Conservation (phyloP, 2,797 vertebrate genomes). For the Percopsis omiscomaycus region DNA sequence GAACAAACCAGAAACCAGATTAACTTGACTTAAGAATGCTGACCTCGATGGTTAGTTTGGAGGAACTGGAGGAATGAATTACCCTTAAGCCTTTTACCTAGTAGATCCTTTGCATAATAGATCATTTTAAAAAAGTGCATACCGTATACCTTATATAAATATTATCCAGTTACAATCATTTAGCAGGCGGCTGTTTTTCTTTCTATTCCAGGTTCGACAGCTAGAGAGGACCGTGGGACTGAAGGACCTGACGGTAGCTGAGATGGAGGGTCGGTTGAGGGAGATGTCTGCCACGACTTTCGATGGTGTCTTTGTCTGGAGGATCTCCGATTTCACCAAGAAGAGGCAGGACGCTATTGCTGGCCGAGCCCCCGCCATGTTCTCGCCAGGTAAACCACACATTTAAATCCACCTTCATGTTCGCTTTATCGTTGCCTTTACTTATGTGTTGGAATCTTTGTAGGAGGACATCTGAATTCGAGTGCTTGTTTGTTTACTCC, state of each 20-base stretch:
- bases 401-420: background rate
- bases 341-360: constrained; percentile 93
- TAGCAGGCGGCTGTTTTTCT: background rate
- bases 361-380: constrained; percentile 92
- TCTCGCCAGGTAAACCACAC: constrained; percentile 81
- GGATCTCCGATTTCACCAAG: constrained; percentile 90
- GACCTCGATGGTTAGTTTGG: no score
- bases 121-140: no score
- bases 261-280: constrained; percentile 90
- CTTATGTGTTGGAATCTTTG: background rate
- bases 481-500: background rate
- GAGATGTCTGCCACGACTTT: constrained; percentile 90
- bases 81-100: no score
- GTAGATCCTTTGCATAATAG: no score
- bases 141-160: no score
- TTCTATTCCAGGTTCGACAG: constrained; percentile 85
- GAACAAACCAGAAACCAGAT: background rate
- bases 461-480: background rate
- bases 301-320: constrained; percentile 94
- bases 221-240: constrained; percentile 91
- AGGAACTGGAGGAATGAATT: no score
- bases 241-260: constrained; percentile 91
- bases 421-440: background rate
- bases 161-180: background rate
- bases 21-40: background rate